Conservation (phyloP, 1,140 invertebrate genomes). For the Scaptomyza hsui region DNA sequence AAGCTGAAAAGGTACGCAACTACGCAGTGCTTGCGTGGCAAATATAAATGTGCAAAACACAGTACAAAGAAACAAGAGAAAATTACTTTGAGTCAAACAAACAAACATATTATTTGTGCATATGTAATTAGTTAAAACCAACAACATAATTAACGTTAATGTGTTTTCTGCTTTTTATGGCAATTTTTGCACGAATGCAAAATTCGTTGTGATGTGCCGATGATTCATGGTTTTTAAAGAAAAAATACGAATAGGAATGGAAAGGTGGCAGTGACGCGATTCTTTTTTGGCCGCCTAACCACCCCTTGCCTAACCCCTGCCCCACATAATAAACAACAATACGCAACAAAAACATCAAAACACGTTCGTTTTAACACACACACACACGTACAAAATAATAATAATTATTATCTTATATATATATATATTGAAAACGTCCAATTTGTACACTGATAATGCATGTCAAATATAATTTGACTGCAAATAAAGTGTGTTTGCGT, state of each 20-base stretch:
- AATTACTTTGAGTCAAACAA: not conserved
- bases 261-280: constrained; percentile 42
- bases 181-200: constrained; percentile 1
- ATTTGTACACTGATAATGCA: constrained; percentile 28
- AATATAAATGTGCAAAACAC: constrained; percentile 6
- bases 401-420: constrained; percentile 29
- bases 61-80: not conserved
- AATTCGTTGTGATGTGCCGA: constrained; percentile 1
- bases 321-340: constrained; percentile 5
- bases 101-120: constrained; percentile 1
- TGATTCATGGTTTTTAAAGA: constrained; percentile 35
- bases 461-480: constrained; percentile 5
- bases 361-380: constrained; percentile 3
- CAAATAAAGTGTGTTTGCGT: not conserved
- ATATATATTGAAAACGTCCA: constrained; percentile 8
- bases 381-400: not conserved
- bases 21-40: constrained; percentile 32
- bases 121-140: constrained; percentile 1
- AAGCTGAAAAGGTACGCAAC: constrained; percentile 29
- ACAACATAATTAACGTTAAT: constrained; percentile 7
- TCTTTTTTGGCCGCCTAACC: constrained; percentile 14
- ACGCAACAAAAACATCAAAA: constrained; percentile 7
- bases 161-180: constrained; percentile 3
- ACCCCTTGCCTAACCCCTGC: constrained; percentile 1
- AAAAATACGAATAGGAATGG: constrained; percentile 23